phyloP scores from a whole-genome alignment of 2,113 vertebrate species.

The Psittacula cyanocephala region DNA sequence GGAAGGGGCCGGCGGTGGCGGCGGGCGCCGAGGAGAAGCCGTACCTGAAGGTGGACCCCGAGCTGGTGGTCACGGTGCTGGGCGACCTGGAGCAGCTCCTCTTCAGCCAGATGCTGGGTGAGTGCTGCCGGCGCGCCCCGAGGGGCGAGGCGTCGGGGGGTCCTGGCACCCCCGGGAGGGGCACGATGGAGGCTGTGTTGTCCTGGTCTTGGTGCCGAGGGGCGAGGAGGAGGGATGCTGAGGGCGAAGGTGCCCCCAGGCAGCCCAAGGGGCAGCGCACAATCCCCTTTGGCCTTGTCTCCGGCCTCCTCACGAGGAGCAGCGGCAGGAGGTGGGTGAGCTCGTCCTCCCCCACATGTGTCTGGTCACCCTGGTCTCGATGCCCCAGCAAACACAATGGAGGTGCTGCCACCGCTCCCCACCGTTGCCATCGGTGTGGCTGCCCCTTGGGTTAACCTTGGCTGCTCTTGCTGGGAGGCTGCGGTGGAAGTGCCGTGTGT shows the following conservation, averaged over 20 bases:
- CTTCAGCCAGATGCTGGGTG: constrained; percentile 96
- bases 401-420: background rate
- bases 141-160: background rate
- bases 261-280: fast-evolving
- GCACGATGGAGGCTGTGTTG: fast-evolving
- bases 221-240: background rate
- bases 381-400: background rate
- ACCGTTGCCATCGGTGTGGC: background rate
- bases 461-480: background rate
- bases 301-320: background rate
- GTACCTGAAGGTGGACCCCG: constrained; percentile 95
- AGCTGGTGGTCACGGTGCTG: constrained; percentile 95
- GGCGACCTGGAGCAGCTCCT: constrained; percentile 97
- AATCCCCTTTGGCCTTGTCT: background rate
- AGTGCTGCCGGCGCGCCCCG: constrained; percentile 53
- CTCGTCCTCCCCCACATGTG: background rate
- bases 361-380: background rate
- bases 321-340: background rate
- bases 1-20: constrained; percentile 76
- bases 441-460: background rate
- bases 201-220: background rate
- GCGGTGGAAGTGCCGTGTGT: fast-evolving
- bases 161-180: background rate
- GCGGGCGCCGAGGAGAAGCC: constrained; percentile 82
- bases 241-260: background rate